Conservation (phyloP, 2,888 invertebrate species). For the Apodemia hepburni region DNA sequence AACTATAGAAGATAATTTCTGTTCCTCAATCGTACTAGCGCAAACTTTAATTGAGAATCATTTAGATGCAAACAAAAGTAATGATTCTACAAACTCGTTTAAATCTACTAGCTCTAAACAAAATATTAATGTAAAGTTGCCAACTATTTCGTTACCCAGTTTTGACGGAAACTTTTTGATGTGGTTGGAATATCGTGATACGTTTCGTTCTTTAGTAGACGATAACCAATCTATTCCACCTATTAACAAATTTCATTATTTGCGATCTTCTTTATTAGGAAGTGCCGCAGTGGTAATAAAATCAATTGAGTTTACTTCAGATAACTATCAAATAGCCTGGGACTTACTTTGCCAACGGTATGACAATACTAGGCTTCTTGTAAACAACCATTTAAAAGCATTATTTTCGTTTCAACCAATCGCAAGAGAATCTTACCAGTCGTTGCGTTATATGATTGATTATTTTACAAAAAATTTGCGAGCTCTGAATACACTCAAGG, state of each 20-base stretch:
- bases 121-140: neutral
- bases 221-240: neutral
- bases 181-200: neutral
- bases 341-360: slow-evolving; percentile 25
- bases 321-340: slow-evolving; percentile 26
- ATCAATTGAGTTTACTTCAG: neutral
- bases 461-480: neutral
- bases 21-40: neutral
- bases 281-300: neutral
- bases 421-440: slow-evolving; percentile 22
- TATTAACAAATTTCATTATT: slow-evolving; percentile 1
- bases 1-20: neutral
- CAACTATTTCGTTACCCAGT: neutral
- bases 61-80: too few relatives aligned
- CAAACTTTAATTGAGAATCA: too few relatives aligned
- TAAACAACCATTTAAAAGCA: slow-evolving; percentile 28
- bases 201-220: neutral
- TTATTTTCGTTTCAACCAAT: slow-evolving; percentile 26
- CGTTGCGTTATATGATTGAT: slow-evolving; percentile 21
- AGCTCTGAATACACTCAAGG: neutral
- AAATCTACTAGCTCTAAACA: neutral
- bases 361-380: slow-evolving; percentile 25
- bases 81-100: too few relatives aligned
- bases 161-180: neutral
- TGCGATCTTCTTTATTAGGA: neutral